These are phyloP conservation scores for Scaptomyza cyrtandrae DNA, from an alignment of 2,888 invertebrate species.

Conservation along the genomic window DNA sequence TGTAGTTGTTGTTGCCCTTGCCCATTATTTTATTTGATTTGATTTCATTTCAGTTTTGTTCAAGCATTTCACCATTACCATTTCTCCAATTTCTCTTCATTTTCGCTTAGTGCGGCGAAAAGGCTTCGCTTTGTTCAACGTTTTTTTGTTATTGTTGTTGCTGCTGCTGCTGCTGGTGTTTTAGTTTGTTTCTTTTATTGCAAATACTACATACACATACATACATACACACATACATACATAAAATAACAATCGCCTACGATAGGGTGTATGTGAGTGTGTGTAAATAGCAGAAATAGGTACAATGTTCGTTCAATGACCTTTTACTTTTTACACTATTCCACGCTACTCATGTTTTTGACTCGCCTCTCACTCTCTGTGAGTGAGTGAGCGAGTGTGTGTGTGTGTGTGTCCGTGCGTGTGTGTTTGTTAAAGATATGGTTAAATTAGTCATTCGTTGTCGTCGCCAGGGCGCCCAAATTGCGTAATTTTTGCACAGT, in stretches of 20 bases:
- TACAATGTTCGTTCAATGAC: constrained; percentile 79
- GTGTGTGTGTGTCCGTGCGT: background rate
- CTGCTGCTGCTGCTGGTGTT: constrained; percentile 40
- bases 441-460: constrained; percentile 67
- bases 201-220: constrained; percentile 6
- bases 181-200: constrained; percentile 46
- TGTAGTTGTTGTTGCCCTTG: constrained; percentile 42
- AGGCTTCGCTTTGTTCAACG: constrained; percentile 31
- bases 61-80: constrained; percentile 37
- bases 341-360: constrained; percentile 40
- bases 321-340: constrained; percentile 76
- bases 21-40: constrained; percentile 44
- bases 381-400: constrained; percentile 14
- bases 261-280: constrained; percentile 20
- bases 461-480: constrained; percentile 43
- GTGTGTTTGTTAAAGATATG: constrained; percentile 56
- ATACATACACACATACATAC: background rate
- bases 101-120: constrained; percentile 62
- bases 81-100: constrained; percentile 63
- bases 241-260: constrained; percentile 39
- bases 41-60: constrained; percentile 40
- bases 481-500: constrained; percentile 67
- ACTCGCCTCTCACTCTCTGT: constrained; percentile 26
- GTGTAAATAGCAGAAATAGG: constrained; percentile 70
- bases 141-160: no score